Evolutionary conservation across 2,888 invertebrate genomes (phyloP).

Genomic region (Myathropa florea): DNA sequence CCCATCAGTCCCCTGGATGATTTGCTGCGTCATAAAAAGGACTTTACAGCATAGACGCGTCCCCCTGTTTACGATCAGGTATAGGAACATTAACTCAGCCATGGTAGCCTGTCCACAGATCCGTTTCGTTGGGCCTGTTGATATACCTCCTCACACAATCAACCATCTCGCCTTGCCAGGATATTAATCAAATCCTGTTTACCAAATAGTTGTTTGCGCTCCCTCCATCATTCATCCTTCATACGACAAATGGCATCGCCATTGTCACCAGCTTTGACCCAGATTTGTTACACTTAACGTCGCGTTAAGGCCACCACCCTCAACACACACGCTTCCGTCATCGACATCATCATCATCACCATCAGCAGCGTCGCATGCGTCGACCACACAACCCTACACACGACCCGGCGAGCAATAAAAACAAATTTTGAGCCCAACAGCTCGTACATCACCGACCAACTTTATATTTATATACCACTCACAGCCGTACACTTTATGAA

Average conservation of each 20-base stretch:
- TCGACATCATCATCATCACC: background rate
- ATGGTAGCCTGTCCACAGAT: background rate
- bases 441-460: conserved; percentile 54
- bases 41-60: background rate
- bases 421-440: conserved; percentile 63
- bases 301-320: conserved; percentile 45
- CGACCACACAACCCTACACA: background rate
- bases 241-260: conserved; percentile 22
- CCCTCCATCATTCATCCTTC: background rate
- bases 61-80: background rate
- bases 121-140: background rate
- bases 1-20: background rate
- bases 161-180: background rate
- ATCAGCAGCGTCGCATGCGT: background rate
- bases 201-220: conserved; percentile 21
- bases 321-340: conserved; percentile 35
- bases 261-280: conserved; percentile 44
- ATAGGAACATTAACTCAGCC: background rate
- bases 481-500: conserved; percentile 29
- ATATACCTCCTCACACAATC: background rate
- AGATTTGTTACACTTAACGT: conserved; percentile 64
- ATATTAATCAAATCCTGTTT: conserved; percentile 46
- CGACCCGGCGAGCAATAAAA: conserved; percentile 62
- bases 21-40: background rate
- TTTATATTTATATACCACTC: conserved; percentile 42